phyloP scores from a whole-genome alignment of 2,113 vertebrate genomes.

The Callaeas wilsoni region DNA sequence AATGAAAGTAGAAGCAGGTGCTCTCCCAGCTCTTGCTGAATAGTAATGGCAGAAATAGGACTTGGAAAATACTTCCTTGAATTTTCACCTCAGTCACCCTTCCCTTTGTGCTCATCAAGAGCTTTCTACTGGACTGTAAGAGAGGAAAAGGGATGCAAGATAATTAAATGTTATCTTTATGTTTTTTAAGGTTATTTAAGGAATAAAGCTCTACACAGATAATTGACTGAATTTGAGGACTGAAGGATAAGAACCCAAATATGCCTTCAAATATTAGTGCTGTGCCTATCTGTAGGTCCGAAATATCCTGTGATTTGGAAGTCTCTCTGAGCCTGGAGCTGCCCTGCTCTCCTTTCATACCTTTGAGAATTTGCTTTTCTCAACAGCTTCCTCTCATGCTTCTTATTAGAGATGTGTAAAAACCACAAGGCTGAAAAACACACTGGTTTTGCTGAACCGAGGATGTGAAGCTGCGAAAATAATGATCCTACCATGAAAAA shows the following conservation, averaged over 20 bases:
- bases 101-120: neutral
- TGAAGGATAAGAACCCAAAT: neutral
- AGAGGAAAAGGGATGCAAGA: neutral
- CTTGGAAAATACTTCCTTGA: neutral
- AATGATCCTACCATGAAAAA: neutral
- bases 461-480: neutral
- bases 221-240: neutral
- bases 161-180: neutral
- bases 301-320: neutral
- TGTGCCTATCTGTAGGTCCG: neutral
- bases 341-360: neutral
- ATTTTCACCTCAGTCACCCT: neutral
- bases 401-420: neutral
- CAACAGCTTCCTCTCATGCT: neutral
- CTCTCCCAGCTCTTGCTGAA: neutral
- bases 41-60: neutral
- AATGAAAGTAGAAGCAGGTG: neutral
- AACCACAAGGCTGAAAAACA: neutral
- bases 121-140: neutral
- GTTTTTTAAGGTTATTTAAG: neutral
- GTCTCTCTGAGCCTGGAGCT: neutral
- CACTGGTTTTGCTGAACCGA: neutral
- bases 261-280: neutral
- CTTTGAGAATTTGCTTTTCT: neutral
- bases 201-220: neutral